Conservation (phyloP, 23 tunicate species). For the Halocynthia roretzi region DNA sequence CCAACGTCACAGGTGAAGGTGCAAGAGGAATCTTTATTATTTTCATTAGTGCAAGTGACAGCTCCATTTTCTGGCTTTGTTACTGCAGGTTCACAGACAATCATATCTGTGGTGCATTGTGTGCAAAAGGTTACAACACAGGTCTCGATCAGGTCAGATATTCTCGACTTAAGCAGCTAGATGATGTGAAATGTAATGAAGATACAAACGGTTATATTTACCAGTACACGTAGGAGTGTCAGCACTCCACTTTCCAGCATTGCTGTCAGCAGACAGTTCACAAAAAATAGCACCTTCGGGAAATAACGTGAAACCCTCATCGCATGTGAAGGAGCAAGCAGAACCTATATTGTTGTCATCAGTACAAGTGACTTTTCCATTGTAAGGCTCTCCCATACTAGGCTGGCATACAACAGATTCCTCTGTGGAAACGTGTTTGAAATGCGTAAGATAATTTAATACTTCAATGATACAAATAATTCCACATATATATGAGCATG, state of each 20-base stretch:
- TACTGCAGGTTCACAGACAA: slow-evolving; percentile 18
- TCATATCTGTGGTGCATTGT: no score
- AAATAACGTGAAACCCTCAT: slow-evolving; percentile 2
- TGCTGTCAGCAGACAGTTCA: slow-evolving; percentile 12
- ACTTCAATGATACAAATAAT: no score
- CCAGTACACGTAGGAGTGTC: no score
- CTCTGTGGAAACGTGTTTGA: no score
- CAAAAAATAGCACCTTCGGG: slow-evolving; percentile 5
- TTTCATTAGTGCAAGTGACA: slow-evolving; percentile 14
- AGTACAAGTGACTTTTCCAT: slow-evolving; percentile 13
- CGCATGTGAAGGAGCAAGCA: slow-evolving; percentile 21
- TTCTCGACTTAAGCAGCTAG: no score
- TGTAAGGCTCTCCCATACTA: neutral
- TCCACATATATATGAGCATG: no score
- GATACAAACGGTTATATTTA: no score
- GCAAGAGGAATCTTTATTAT: slow-evolving; percentile 12
- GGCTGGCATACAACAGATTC: slow-evolving; percentile 4
- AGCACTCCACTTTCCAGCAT: neutral
- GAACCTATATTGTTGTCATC: slow-evolving; percentile 5
- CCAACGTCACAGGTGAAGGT: neutral
- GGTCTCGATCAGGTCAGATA: no score
- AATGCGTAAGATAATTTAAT: no score
- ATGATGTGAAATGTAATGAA: no score
- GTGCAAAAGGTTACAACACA: no score
- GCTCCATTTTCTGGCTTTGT: slow-evolving; percentile 14